A percentile compares a stretch with the other conserved stretches of the same genome.
phyloP scores from a whole-genome alignment of 2,888 invertebrate species.

The Oscheius sp. region DNA sequence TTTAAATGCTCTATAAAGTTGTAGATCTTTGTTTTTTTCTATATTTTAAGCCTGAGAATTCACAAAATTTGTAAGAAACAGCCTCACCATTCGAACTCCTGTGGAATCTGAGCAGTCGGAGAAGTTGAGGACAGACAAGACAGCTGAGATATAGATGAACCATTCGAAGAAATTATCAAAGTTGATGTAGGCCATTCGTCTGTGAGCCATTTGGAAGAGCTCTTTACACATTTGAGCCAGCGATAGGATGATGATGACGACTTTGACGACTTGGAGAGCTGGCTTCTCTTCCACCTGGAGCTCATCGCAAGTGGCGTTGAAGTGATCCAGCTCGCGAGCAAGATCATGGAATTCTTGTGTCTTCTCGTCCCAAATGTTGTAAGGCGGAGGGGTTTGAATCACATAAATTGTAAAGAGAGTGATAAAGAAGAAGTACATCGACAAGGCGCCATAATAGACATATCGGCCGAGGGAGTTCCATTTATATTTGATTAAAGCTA shows the following conservation, averaged over 20 bases:
- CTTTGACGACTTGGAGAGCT: neutral
- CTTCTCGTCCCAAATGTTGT: conserved; percentile 47
- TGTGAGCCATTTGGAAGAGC: conserved; percentile 72
- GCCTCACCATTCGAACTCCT: conserved; percentile 71
- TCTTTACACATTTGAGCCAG: conserved; percentile 4
- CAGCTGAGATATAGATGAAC: conserved; percentile 72
- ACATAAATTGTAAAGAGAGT: conserved; percentile 73
- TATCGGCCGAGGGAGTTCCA: conserved; percentile 73
- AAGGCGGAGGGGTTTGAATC: conserved; percentile 66
- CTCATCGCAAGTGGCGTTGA: conserved; percentile 14
- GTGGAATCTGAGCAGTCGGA: conserved; percentile 70
- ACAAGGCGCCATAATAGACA: conserved; percentile 73
- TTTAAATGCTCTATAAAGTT: too few relatives aligned
- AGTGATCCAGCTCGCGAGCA: neutral
- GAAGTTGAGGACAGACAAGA: conserved; percentile 73
- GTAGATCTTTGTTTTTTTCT: too few relatives aligned
- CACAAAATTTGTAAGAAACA: too few relatives aligned
- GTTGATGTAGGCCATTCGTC: conserved; percentile 72
- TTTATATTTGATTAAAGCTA: conserved; percentile 73
- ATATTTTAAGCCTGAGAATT: too few relatives aligned
- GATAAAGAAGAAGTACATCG: conserved; percentile 72
- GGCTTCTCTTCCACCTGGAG: neutral
- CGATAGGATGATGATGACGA: neutral
- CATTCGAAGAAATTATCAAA: conserved; percentile 74
- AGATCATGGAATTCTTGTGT: neutral